A percentile compares a stretch with the other conserved stretches of the same genome.
These are phyloP conservation scores for Parauchenoglanis ngamensis DNA, from an alignment of 2,797 vertebrate species.

Conservation along the genomic window DNA sequence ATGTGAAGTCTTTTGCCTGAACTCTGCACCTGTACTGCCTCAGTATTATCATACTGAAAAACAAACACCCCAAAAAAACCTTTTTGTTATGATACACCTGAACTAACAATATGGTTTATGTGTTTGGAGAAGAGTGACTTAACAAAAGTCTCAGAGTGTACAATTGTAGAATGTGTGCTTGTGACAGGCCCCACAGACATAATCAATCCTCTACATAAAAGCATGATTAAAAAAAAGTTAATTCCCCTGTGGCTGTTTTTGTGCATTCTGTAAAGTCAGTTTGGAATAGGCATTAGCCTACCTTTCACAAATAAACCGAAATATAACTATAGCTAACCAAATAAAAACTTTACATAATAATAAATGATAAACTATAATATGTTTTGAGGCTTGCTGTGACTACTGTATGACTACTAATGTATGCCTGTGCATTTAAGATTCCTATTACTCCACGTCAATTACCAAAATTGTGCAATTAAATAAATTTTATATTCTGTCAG, in stretches of 20 bases:
- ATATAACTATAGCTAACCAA: neutral
- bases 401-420: too few relatives aligned
- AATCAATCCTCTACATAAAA: neutral
- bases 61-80: neutral
- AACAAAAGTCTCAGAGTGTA: neutral
- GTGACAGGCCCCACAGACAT: neutral
- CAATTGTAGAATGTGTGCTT: neutral
- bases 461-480: neutral
- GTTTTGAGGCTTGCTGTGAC: neutral
- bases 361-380: too few relatives aligned
- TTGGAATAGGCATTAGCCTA: neutral
- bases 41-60: neutral
- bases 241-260: neutral
- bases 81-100: neutral
- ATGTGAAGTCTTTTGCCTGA: constrained; percentile 27
- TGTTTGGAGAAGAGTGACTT: neutral
- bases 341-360: neutral
- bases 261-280: neutral
- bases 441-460: neutral
- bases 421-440: neutral
- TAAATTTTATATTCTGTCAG: neutral
- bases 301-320: neutral
- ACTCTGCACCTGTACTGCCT: constrained; percentile 21
- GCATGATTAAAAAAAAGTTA: neutral
- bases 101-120: neutral